Base-by-base conservation (phyloP, 2,797 vertebrate species). In the Falco rusticolus region DNA sequence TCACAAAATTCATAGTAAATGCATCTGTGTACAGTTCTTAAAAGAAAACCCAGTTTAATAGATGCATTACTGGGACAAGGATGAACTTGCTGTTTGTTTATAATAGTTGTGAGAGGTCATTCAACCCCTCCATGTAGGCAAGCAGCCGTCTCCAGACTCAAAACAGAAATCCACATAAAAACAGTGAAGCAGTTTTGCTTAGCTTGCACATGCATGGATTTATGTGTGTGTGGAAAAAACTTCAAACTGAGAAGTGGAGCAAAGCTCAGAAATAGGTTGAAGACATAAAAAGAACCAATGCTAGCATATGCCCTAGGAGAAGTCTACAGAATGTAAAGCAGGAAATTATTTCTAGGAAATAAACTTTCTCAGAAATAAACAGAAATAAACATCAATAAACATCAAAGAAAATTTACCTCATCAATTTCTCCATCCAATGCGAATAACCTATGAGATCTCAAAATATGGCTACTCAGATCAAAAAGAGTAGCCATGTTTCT, bases 401-500 rank as follows among this genome's bases (percentile, higher is more conserved):
- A 85, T 63, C 16, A 85, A 86, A 94, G 87, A 65, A 80, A 78
- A 93, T 85, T 57, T 94, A 69, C 45, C 31, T n/a, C 47, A 61
- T 69, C 69, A 69, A n/a, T 84, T 95, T 93, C 69, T 92, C 13
- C 34, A 54, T 91, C 26, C 65, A 63, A 37, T 51, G 47, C 43
- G 47, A 95, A 84, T 78, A 95, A 91, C 57, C 61, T 86, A 54
- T 53, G 61, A 75, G 69, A 76, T 93, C 72, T 91, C 81, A 91
- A 94, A 97, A 87, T 80, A 78, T n/a, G 25, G 31, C 37, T 72
- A 17, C 45, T 90, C 45, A 77, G 82, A 94, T 71, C 75, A 90
- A 54, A 95, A 91, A 69, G 57, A 48, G 50, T 61, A 81, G 57
- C 82, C 83, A 87, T 89, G 77, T 90, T 96, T 94, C 88, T 95